These are phyloP conservation scores for Sarcophilus harrisii DNA, from an alignment of 2,797 vertebrate species.

Conservation along the genomic window DNA sequence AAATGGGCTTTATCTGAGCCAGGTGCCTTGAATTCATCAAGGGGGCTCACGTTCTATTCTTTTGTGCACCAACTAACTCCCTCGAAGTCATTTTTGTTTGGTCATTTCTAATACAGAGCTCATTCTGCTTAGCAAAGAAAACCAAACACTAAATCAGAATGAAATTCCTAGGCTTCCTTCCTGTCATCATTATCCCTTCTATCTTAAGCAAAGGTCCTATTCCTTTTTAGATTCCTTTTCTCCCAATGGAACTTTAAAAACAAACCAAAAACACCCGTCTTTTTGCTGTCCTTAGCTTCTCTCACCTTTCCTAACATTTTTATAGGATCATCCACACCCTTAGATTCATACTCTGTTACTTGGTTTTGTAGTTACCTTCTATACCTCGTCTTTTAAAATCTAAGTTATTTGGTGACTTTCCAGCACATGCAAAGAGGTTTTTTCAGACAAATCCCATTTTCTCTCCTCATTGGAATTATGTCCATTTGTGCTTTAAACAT, in stretches of 20 bases:
- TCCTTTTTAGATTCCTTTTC: neutral
- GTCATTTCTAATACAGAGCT: neutral
- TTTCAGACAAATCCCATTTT: neutral
- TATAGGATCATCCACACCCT: neutral
- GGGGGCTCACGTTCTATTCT: neutral
- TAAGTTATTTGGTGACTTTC: neutral
- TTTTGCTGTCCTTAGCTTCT: neutral
- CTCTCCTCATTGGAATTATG: neutral
- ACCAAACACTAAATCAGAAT: neutral
- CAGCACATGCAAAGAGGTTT: neutral
- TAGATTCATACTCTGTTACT: neutral
- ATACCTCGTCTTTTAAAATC: neutral
- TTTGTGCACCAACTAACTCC: neutral
- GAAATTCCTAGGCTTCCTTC: neutral
- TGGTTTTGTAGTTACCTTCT: neutral
- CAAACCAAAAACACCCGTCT: neutral
- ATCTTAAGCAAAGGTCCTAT: neutral
- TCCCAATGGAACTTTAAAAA: neutral
- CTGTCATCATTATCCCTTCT: neutral
- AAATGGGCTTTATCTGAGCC: neutral
- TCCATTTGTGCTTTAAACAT: neutral
- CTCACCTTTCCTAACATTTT: neutral
- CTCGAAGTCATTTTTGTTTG: neutral
- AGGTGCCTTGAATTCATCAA: neutral
- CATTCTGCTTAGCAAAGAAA: neutral